Conservation (phyloP, 2,797 vertebrate species). For the Sebastolobus alascanus region DNA sequence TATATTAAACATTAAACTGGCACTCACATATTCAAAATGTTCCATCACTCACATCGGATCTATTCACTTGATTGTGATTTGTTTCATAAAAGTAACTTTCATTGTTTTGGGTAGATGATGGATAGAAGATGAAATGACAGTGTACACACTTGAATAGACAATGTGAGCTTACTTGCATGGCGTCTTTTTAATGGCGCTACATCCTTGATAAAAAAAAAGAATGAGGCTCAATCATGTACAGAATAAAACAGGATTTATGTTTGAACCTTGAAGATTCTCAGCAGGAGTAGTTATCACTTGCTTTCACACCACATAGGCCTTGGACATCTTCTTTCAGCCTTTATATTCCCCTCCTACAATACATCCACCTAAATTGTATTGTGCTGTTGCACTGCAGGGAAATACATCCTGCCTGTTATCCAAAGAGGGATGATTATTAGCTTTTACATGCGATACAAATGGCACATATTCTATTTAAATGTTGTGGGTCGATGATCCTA, state of each 20-base stretch:
- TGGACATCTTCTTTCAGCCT: conserved; percentile 1
- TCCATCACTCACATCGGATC: not conserved
- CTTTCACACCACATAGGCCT: not conserved
- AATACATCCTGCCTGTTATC: not conserved
- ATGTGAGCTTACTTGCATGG: not conserved
- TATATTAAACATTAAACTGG: not conserved
- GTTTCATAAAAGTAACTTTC: not conserved
- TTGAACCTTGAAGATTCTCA: not conserved
- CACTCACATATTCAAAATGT: not conserved
- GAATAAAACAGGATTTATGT: too few species aligned
- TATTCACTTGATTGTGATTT: not conserved
- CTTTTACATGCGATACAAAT: not conserved
- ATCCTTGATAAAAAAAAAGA: not conserved
- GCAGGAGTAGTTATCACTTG: not conserved
- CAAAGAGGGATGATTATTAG: not conserved
- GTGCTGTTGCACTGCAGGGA: not conserved
- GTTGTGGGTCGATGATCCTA: not conserved
- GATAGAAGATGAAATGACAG: not conserved
- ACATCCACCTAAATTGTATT: not conserved
- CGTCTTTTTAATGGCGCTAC: not conserved
- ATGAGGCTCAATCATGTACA: not conserved
- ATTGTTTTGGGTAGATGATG: not conserved
- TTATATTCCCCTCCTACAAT: not conserved
- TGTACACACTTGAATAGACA: not conserved
- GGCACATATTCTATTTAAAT: not conserved